phyloP scores from a whole-genome alignment of 2,888 invertebrate genomes.

The Camptogramma bilineatum region DNA sequence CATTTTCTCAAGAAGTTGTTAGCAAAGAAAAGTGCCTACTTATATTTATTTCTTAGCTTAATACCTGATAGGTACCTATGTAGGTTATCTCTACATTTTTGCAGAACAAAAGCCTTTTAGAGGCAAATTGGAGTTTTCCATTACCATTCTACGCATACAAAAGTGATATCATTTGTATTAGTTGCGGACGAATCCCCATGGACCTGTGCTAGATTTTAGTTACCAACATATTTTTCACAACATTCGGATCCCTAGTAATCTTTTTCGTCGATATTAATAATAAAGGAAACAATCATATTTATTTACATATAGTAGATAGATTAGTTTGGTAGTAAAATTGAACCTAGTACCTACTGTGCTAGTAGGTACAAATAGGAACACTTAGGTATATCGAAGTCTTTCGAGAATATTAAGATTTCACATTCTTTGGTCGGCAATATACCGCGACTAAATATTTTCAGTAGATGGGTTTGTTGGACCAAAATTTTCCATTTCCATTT shows the following conservation, averaged over 20 bases:
- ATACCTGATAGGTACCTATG: background rate
- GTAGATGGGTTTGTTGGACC: too few species aligned
- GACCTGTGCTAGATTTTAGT: constrained; percentile 16
- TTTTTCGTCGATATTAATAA: too few species aligned
- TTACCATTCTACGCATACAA: constrained; percentile 13
- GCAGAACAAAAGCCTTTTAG: background rate
- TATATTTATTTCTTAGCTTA: background rate
- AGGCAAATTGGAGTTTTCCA: constrained; percentile 9
- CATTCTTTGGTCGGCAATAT: too few species aligned
- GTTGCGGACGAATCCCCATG: constrained; percentile 6
- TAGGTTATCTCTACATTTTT: background rate
- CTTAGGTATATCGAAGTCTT: too few species aligned
- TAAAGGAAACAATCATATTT: too few species aligned
- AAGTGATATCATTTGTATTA: constrained; percentile 11
- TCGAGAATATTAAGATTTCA: too few species aligned
- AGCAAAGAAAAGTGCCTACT: background rate
- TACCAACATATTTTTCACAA: constrained; percentile 2
- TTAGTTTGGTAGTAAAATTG: too few species aligned
- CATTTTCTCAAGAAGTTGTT: background rate
- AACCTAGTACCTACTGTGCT: too few species aligned
- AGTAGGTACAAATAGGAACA: too few species aligned
- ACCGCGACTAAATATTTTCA: too few species aligned
- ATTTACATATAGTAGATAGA: too few species aligned
- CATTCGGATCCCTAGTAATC: background rate
- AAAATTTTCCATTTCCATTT: too few species aligned